phyloP scores from a whole-genome alignment of 2,113 vertebrate genomes.

The Rhinopomastus cyanomelas region DNA sequence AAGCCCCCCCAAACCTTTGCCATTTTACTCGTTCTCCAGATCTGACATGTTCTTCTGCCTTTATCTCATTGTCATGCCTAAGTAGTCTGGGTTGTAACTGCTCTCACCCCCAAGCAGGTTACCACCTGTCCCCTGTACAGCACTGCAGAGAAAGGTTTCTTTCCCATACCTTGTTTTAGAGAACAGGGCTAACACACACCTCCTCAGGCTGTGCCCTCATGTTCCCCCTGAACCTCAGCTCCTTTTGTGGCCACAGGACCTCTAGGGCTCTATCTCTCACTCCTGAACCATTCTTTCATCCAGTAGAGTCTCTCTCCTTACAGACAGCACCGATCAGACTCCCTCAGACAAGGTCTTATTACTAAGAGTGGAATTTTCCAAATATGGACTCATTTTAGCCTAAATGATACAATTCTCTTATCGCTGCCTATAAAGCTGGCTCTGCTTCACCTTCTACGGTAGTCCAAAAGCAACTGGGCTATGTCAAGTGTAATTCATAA shows the following conservation, averaged over 20 bases:
- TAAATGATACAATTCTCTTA: slow-evolving; percentile 7
- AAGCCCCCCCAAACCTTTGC: background rate
- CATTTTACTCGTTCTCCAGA: background rate
- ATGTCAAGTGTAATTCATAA: background rate
- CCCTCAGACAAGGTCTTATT: slow-evolving; percentile 10
- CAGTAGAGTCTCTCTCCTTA: background rate
- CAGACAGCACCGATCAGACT: background rate
- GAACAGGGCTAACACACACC: background rate
- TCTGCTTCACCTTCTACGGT: background rate
- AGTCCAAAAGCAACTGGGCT: background rate
- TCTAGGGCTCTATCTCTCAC: background rate
- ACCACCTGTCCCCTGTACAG: background rate
- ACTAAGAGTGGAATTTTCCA: slow-evolving; percentile 15
- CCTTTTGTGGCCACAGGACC: background rate
- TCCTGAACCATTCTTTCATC: background rate
- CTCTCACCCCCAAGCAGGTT: too few species aligned
- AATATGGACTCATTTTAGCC: slow-evolving; percentile 38
- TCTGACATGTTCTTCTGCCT: background rate
- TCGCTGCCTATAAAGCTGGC: background rate
- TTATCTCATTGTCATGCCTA: background rate
- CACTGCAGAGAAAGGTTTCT: fast-evolving
- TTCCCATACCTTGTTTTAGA: background rate
- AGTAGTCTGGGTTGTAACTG: fast-evolving
- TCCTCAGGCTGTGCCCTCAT: too few species aligned
- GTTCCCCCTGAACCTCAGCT: background rate